phyloP scores from a whole-genome alignment of 2,888 invertebrate species.

The Campoplex capitator region DNA sequence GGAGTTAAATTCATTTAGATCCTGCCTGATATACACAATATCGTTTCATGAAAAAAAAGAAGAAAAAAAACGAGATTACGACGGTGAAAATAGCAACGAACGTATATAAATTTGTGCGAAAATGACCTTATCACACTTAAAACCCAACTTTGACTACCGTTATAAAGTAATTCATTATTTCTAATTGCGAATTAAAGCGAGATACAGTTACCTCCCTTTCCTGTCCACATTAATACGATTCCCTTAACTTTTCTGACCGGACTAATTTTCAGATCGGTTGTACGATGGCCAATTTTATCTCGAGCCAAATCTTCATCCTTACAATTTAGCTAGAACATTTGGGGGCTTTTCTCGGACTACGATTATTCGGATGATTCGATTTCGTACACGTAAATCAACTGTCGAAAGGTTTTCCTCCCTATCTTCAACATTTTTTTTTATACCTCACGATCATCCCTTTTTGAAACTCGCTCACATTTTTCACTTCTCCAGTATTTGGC shows the following conservation, averaged over 20 bases:
- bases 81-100: not conserved
- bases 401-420: slow-evolving; percentile 37
- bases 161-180: not conserved
- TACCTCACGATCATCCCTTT: not conserved
- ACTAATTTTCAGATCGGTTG: not conserved
- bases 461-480: not conserved
- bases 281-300: slow-evolving; percentile 1
- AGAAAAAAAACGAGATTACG: not conserved
- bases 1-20: not conserved
- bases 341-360: slow-evolving; percentile 39
- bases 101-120: not conserved
- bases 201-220: not conserved
- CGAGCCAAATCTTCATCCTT: not conserved
- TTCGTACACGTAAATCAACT: slow-evolving; percentile 68
- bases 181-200: not conserved
- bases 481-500: not conserved
- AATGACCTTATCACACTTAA: not conserved
- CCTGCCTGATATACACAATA: not conserved
- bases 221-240: not conserved
- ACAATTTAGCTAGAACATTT: slow-evolving; percentile 14
- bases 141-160: not conserved
- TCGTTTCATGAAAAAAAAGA: not conserved
- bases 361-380: slow-evolving; percentile 68
- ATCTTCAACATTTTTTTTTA: slow-evolving; percentile 2
- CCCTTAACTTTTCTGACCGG: not conserved